Percentiles rank a stretch among this genome's conserved stretches.
phyloP scores from a whole-genome alignment of 2,888 invertebrate species.

The Exephanes ischioxanthus region DNA sequence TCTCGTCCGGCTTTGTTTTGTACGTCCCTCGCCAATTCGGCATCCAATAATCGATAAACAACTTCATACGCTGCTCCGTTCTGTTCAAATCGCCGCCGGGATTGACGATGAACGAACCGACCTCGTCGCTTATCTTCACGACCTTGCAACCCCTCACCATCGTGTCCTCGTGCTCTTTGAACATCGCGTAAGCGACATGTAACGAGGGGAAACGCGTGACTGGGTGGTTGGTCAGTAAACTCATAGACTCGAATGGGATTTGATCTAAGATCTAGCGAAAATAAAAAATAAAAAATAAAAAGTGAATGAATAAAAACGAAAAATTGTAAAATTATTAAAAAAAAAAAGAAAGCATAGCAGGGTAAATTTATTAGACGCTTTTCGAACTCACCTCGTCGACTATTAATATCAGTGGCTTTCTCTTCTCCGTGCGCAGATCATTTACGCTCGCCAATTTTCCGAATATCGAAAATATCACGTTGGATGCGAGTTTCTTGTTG shows the following conservation, averaged over 20 bases:
- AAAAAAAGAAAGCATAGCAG: constrained; percentile 29
- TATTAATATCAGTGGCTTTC: constrained; percentile 89
- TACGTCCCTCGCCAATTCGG: constrained; percentile 88
- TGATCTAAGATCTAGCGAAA: constrained; percentile 89
- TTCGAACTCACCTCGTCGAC: constrained; percentile 88
- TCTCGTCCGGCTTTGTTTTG: constrained; percentile 86
- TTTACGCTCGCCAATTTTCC: constrained; percentile 72
- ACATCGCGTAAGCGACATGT: constrained; percentile 88
- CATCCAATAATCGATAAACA: constrained; percentile 87
- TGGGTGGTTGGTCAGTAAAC: constrained; percentile 88
- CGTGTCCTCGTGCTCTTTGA: constrained; percentile 87
- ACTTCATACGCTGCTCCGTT: constrained; percentile 88
- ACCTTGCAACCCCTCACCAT: constrained; percentile 87
- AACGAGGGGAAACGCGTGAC: constrained; percentile 91
- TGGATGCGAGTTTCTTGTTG: constrained; percentile 78
- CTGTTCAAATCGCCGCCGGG: constrained; percentile 88
- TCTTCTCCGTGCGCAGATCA: constrained; percentile 84
- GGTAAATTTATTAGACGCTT: constrained; percentile 11
- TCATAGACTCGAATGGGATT: constrained; percentile 93
- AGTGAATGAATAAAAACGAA: not conserved
- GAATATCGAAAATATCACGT: constrained; percentile 79
- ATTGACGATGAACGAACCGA: constrained; percentile 86
- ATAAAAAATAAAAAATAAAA: constrained; percentile 54
- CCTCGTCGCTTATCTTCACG: constrained; percentile 86
- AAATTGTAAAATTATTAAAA: constrained; percentile 12